Base-by-base conservation (phyloP, 2,797 vertebrate species). In the Lophius americanus region DNA sequence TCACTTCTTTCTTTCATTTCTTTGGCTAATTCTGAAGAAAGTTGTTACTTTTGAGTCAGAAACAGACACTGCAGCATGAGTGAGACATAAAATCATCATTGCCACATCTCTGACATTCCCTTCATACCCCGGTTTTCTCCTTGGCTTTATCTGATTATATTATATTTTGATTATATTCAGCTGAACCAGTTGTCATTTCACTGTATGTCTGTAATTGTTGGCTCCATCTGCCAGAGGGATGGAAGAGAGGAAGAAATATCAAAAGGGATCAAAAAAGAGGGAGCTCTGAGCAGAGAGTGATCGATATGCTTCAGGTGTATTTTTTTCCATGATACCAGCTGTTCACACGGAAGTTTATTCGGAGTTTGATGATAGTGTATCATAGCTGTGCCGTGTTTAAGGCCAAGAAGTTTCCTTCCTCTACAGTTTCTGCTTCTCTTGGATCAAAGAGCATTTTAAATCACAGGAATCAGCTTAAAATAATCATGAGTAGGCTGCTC, bases 371-470 rank as follows among this genome's bases (percentile, higher is more conserved):
- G 23, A 23, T 23, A 23, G 23, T 38, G 4, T 38, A 38, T 37
- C 48, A 36, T 50, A 7, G 12, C 48, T 32, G 32, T 23, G 57
- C 48, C 36, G 12, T 1, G 2, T 49, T 42, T 65, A 23, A 51
- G 41, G 13, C 41, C 48, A 35, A 8, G n/a, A 71, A 4, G 58
- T 47, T 51, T 60, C 12, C 43, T 51, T 44, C 53, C 55, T 23
- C 32, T 52, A 46, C 32, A 49, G 49, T 73, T 71, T 54, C 63
- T 71, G 23, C 7, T 56, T 60, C 63, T 36, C 4, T 9, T 8
- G 51, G 64, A 70, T 81, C 14, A 76, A 70, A 71, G 61, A 69
- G 60, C 63, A 63, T 81, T 56, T 23, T 23, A 23, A 23, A 23
- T 23, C 1, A 23, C 23, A 23, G 23, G 23, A 23, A 23, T 23